Evolutionary conservation across 35 echinoderm and acorn worm species (phyloP).

Genomic region (Hemicentrotus pulcherrimus): DNA sequence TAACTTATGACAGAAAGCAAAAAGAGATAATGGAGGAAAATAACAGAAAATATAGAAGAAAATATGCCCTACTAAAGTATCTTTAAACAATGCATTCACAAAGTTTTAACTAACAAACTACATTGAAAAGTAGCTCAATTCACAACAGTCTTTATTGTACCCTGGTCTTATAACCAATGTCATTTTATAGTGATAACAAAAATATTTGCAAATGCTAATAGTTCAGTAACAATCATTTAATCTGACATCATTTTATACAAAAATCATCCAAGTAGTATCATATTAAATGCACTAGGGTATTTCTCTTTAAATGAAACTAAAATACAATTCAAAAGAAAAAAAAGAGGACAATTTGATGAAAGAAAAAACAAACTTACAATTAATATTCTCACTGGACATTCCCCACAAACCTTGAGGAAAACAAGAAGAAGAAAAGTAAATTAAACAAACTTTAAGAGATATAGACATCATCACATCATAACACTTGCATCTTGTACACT

Average conservation of each 20-base stretch:
- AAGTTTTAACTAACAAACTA: background rate
- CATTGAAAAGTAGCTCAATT: background rate
- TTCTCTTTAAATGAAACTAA: too few relatives aligned
- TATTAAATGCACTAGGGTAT: background rate
- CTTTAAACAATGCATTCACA: too few relatives aligned
- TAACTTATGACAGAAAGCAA: background rate
- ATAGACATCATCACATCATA: background rate
- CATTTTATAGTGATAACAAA: too few relatives aligned
- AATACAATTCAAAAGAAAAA: background rate
- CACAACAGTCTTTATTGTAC: background rate
- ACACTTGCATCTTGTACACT: background rate
- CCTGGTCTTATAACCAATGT: too few relatives aligned
- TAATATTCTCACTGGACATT: slow-evolving; percentile 37
- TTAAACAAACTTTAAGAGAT: background rate
- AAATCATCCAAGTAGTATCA: too few relatives aligned
- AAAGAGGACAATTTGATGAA: background rate
- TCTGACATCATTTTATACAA: background rate
- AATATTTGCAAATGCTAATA: background rate
- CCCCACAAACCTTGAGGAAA: slow-evolving; percentile 44
- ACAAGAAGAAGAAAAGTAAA: background rate
- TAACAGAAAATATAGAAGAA: background rate
- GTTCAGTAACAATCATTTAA: background rate
- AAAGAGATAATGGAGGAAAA: background rate
- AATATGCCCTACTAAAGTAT: too few relatives aligned
- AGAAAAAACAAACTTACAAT: slow-evolving; percentile 29